Evolutionary conservation across 2,113 vertebrate species (phyloP).

Genomic region (Alces alces): DNA sequence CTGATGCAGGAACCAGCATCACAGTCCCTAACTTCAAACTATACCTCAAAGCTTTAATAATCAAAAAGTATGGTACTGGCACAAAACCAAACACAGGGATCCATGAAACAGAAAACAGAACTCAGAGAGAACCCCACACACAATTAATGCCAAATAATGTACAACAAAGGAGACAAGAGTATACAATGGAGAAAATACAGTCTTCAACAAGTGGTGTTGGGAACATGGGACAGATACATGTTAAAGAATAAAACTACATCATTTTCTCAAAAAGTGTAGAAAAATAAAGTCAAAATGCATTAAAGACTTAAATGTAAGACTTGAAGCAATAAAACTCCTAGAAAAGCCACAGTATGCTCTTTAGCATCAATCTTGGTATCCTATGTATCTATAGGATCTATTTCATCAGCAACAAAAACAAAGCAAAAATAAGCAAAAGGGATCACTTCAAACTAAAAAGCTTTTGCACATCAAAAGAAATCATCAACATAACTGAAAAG

Average conservation of each 20-base stretch:
- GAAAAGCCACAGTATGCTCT: neutral
- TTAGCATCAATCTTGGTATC: neutral
- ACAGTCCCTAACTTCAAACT: neutral
- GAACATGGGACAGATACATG: neutral
- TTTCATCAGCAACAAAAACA: neutral
- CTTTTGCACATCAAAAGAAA: neutral
- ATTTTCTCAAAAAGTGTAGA: neutral
- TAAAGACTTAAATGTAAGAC: neutral
- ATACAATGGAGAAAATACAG: neutral
- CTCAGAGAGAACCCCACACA: neutral
- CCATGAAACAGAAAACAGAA: neutral
- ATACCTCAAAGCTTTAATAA: neutral
- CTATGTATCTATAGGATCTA: neutral
- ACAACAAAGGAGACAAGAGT: neutral
- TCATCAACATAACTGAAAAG: neutral
- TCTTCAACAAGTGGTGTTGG: neutral
- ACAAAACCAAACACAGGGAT: neutral
- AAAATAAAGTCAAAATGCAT: neutral
- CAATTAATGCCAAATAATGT: neutral
- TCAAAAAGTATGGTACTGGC: neutral
- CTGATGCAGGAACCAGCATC: neutral
- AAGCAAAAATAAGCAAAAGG: neutral
- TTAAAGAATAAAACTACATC: neutral
- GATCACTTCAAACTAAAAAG: neutral
- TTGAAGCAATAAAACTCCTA: neutral